Base-by-base conservation (phyloP, 2,888 invertebrate species). In the Branchellion lobata region DNA sequence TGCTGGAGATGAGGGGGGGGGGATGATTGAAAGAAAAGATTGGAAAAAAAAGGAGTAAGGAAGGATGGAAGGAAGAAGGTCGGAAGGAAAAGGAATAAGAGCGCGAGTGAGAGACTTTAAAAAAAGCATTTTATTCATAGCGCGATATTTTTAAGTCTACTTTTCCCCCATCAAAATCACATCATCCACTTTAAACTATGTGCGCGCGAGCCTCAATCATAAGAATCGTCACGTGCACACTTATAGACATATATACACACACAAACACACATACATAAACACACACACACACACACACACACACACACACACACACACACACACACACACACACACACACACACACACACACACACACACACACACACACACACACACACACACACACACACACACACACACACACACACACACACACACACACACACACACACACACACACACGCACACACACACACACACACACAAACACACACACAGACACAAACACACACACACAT, bases 271-370 rank as follows among this genome's bases (percentile, higher is more conserved):
- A 65, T 11, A 24, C 34, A 77, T 21, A 77, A 61, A 77, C 24
- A 36, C 65, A 77, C 11, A 61, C 77, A 77, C 24, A 61, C 14
- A 61, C 51, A 77, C 65, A 77, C 24, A 61, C 61, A 77, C 34
- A 65, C 77, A 77, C 34, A 65, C 78, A 69, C 33, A 0, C 78
- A 71, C 34, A 8, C 78, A 71, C 57, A 0, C 78, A 1, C 47
- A 36, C 78, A 71, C 47, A 69, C 78, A 71, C 57, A 40, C 78
- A 71, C 47, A 69, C 78, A 71, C 57, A 69, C 78, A 73, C 34
- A 73, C 73, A 73, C 34, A 73, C 73, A 73, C 69, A 69, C 31
- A 69, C 69, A 69, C 34, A 69, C 69, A 69, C 31, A 69, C 69
- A 69, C 34, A 69, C 69, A 69, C 34, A 69, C 69, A 69, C 34